Percentiles rank a stretch among this genome's conserved stretches.
Conservation (phyloP, 1,140 invertebrate genomes). For the Lordiphosa mommai region DNA sequence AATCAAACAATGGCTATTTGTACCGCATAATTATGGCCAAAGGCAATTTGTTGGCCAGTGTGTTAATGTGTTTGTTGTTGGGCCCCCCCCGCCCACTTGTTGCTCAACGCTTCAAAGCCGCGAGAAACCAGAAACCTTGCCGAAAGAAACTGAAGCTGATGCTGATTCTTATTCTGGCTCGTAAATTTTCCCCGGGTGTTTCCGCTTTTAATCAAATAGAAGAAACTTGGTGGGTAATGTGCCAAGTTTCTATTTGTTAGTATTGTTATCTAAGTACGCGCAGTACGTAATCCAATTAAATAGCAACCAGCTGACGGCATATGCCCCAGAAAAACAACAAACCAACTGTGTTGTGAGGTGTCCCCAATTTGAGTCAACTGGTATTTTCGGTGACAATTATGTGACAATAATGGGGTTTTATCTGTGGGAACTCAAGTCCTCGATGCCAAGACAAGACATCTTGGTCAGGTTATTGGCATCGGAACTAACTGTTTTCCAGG, state of each 20-base stretch:
- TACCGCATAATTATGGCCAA: slow-evolving; percentile 53
- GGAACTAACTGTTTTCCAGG: slow-evolving; percentile 64
- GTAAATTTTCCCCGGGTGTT: slow-evolving; percentile 57
- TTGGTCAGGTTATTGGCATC: slow-evolving; percentile 58
- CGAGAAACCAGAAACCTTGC: slow-evolving; percentile 36
- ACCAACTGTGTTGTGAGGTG: slow-evolving; percentile 5
- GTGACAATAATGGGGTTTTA: slow-evolving; percentile 59
- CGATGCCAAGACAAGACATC: too few relatives aligned
- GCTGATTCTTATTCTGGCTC: slow-evolving; percentile 38
- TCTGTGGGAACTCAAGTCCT: slow-evolving; percentile 23
- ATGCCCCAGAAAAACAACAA: background rate
- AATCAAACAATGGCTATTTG: slow-evolving; percentile 46
- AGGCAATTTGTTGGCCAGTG: slow-evolving; percentile 56
- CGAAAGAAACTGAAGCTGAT: slow-evolving; percentile 26
- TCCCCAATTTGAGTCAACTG: slow-evolving; percentile 59
- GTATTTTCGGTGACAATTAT: slow-evolving; percentile 62
- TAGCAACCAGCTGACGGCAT: slow-evolving; percentile 22
- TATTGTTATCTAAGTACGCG: slow-evolving; percentile 5
- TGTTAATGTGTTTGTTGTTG: slow-evolving; percentile 66
- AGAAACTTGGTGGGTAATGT: background rate
- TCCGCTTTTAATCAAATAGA: slow-evolving; percentile 42
- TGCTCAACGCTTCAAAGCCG: slow-evolving; percentile 46
- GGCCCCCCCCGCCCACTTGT: slow-evolving; percentile 30
- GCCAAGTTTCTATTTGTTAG: background rate
- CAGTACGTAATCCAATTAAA: slow-evolving; percentile 31